Percentiles rank a stretch among this genome's conserved stretches.
Evolutionary conservation across 2,113 vertebrate genomes (phyloP).

Genomic region (Nicator chloris): DNA sequence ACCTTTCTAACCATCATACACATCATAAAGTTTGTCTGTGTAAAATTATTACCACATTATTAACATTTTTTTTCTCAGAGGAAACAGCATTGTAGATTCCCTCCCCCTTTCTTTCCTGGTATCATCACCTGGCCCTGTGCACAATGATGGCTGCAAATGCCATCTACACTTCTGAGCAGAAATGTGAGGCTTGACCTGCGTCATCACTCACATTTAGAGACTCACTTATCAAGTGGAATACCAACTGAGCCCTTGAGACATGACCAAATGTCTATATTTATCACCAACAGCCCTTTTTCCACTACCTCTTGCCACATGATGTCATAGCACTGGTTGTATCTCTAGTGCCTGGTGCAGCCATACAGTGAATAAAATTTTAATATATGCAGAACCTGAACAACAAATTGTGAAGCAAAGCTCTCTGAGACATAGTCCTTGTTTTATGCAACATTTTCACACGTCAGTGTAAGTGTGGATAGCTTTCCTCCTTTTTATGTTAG

Average conservation of each 20-base stretch:
- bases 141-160: neutral
- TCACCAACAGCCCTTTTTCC: neutral
- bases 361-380: neutral
- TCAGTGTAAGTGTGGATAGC: neutral
- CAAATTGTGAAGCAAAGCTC: neutral
- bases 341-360: neutral
- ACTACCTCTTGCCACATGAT: slow-evolving; percentile 3
- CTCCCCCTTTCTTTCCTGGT: neutral
- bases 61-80: neutral
- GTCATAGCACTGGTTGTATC: neutral
- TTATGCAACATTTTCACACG: neutral
- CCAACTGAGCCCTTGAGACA: neutral
- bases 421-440: neutral
- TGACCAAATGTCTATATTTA: slow-evolving; percentile 41
- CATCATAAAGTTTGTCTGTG: neutral
- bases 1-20: neutral
- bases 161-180: neutral
- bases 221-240: neutral
- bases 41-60: neutral
- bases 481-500: neutral
- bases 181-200: neutral
- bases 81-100: neutral
- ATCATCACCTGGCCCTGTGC: neutral
- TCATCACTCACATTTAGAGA: neutral
- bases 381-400: neutral